Percentiles rank a stretch among this genome's conserved stretches.
These are phyloP conservation scores for Gymnarchus niloticus DNA, from an alignment of 2,113 vertebrate species.

Conservation along the genomic window DNA sequence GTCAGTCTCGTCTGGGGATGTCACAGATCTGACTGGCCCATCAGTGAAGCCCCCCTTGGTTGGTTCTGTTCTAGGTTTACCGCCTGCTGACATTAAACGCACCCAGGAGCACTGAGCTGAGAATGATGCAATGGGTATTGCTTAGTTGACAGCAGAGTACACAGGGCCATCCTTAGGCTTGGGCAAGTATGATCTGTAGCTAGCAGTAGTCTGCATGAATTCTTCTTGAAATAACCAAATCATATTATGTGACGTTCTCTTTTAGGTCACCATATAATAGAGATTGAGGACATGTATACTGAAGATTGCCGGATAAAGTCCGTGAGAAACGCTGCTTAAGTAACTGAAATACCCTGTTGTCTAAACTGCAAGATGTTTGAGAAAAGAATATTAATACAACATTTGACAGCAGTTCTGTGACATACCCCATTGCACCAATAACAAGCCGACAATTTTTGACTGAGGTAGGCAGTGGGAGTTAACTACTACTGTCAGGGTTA, in stretches of 20 bases:
- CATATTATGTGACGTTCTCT: background rate
- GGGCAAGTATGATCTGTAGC: background rate
- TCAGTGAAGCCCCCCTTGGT: background rate
- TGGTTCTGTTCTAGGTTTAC: background rate
- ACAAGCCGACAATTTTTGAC: background rate
- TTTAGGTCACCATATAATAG: background rate
- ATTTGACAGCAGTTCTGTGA: background rate
- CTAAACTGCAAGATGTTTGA: background rate
- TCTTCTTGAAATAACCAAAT: background rate
- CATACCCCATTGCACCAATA: background rate
- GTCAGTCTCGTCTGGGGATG: background rate
- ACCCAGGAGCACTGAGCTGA: background rate
- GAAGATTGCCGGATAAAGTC: background rate
- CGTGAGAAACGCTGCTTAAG: background rate
- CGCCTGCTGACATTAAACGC: background rate
- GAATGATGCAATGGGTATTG: background rate
- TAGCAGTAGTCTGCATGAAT: background rate
- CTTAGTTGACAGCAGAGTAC: background rate
- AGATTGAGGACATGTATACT: background rate
- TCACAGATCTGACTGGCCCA: background rate
- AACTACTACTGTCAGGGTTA: background rate
- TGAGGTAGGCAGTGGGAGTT: background rate
- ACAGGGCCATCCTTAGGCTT: constrained; percentile 1
- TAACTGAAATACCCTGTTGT: background rate
- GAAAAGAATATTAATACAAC: background rate